A percentile compares a stretch with the other conserved stretches of the same genome.
phyloP scores from a whole-genome alignment of 2,888 invertebrate species.

The Stramonita haemastoma region DNA sequence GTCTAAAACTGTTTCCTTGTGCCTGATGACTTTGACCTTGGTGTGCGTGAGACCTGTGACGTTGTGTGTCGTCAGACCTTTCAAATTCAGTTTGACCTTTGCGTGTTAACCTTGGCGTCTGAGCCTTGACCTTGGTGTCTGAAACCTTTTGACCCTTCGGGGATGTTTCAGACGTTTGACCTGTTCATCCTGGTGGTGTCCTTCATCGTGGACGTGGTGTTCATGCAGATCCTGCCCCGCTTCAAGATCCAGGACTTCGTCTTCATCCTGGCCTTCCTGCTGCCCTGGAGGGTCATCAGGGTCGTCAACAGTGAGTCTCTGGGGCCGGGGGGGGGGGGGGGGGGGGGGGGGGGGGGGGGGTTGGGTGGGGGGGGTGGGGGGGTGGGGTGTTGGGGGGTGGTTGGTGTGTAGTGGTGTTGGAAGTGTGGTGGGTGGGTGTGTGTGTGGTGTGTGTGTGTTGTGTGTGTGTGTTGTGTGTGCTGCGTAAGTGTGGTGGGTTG shows the following conservation, averaged over 20 bases:
- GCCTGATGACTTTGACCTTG: not conserved
- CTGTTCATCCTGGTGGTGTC: constrained; percentile 72
- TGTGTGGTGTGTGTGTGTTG: too few species aligned
- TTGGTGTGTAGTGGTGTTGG: too few species aligned
- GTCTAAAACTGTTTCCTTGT: too few species aligned
- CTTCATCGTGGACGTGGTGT: constrained; percentile 70
- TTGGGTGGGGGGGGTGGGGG: too few species aligned
- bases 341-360: too few species aligned
- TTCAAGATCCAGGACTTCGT: constrained; percentile 73
- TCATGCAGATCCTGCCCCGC: constrained; percentile 68
- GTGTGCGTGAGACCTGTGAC: not conserved
- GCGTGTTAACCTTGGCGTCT: not conserved
- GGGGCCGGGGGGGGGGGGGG: not conserved
- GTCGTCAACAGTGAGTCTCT: constrained; percentile 73
- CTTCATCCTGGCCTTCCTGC: constrained; percentile 72
- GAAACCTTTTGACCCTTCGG: not conserved
- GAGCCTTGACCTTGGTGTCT: not conserved
- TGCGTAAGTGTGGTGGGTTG: too few species aligned
- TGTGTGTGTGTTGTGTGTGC: too few species aligned
- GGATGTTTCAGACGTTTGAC: constrained; percentile 75
- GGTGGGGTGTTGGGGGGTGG: too few species aligned
- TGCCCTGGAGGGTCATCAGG: constrained; percentile 75
- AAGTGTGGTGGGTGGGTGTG: too few species aligned
- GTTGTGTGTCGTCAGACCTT: too few species aligned
- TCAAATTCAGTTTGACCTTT: too few species aligned